Percentiles rank a stretch among this genome's conserved stretches.
Evolutionary conservation across 2,113 vertebrate species (phyloP).

Genomic region (Lota lota): DNA sequence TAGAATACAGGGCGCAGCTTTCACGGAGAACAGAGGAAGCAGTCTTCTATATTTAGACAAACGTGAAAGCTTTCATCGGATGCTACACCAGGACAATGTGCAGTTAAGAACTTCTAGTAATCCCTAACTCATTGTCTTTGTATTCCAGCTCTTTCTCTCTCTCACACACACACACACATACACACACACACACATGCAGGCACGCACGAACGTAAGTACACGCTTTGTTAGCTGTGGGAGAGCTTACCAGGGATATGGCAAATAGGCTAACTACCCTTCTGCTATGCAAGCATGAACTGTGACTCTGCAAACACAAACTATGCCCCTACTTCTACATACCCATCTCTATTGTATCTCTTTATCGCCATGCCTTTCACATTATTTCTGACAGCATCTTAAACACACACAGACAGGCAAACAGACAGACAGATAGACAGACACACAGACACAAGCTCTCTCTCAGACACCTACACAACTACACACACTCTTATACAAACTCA

Average conservation of each 20-base stretch:
- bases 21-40: too few relatives aligned
- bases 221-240: not conserved
- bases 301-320: not conserved
- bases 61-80: not conserved
- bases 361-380: not conserved
- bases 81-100: not conserved
- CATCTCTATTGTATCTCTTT: not conserved
- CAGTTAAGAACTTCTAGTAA: not conserved
- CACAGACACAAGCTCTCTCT: conserved; percentile 19
- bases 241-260: not conserved
- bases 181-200: conserved; percentile 14
- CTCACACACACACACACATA: conserved; percentile 6
- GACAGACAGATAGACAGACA: not conserved
- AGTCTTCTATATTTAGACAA: not conserved
- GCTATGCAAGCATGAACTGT: conserved; percentile 1
- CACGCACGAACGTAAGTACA: not conserved
- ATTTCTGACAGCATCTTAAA: not conserved
- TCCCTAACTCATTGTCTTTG: not conserved
- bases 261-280: not conserved
- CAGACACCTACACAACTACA: conserved; percentile 3
- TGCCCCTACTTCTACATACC: not conserved
- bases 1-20: too few relatives aligned
- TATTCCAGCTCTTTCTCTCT: not conserved
- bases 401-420: conserved; percentile 2
- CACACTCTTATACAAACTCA: too few relatives aligned